These are phyloP conservation scores for Schizotus pectinicornis DNA, from an alignment of 2,888 invertebrate genomes.

Conservation along the genomic window DNA sequence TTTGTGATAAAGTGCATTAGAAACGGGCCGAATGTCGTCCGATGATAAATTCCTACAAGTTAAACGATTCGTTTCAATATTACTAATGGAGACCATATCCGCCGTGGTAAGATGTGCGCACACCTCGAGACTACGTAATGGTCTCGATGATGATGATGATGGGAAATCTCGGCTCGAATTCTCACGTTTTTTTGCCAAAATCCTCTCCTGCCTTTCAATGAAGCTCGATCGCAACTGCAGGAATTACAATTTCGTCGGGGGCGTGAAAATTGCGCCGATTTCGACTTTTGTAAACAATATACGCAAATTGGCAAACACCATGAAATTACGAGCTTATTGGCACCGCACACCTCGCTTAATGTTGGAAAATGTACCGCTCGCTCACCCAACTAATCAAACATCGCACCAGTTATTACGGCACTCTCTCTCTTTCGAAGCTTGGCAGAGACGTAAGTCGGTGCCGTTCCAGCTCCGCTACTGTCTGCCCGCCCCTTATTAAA, in stretches of 20 bases:
- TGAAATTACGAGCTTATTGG: slow-evolving; percentile 7
- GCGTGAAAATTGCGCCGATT: too few relatives aligned
- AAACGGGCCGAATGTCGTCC: slow-evolving; percentile 14
- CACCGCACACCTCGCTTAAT: not conserved
- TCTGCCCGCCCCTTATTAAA: slow-evolving; percentile 55
- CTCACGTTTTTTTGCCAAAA: not conserved
- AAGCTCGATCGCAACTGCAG: too few relatives aligned
- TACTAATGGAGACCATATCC: slow-evolving; percentile 4
- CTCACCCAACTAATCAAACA: slow-evolving; percentile 52
- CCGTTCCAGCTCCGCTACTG: slow-evolving; percentile 45
- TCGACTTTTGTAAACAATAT: slow-evolving; percentile 1
- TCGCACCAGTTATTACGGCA: slow-evolving; percentile 47
- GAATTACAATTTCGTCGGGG: too few relatives aligned
- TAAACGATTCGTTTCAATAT: slow-evolving; percentile 9
- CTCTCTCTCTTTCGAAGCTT: slow-evolving; percentile 37
- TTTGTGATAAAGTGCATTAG: slow-evolving; percentile 32
- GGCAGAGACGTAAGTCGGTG: slow-evolving; percentile 10
- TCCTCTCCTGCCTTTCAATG: not conserved
- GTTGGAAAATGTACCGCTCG: slow-evolving; percentile 34
- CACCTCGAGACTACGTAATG: slow-evolving; percentile 1
- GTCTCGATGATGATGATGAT: slow-evolving; percentile 2
- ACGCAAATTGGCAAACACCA: slow-evolving; percentile 1
- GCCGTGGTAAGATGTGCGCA: too few relatives aligned
- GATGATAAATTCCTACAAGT: slow-evolving; percentile 18
- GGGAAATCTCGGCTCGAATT: not conserved